phyloP scores from a whole-genome alignment of 1,140 invertebrate genomes.

The Asobara japonica region DNA sequence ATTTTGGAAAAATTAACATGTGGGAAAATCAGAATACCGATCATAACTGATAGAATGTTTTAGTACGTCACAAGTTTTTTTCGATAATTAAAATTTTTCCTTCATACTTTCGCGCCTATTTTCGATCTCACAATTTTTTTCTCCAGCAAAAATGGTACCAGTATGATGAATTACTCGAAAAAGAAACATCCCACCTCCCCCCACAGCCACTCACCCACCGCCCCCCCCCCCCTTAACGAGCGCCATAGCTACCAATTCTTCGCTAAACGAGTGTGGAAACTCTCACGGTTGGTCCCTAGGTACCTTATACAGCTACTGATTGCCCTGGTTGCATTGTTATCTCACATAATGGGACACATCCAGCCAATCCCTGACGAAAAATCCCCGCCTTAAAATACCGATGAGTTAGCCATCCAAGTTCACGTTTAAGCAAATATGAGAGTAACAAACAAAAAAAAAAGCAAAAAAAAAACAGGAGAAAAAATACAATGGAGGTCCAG shows the following conservation, averaged over 20 bases:
- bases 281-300: not conserved
- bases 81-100: too few species aligned
- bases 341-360: not conserved
- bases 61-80: too few species aligned
- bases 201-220: too few species aligned
- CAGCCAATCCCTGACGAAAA: conserved; percentile 15
- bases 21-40: too few species aligned
- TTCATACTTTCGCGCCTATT: too few species aligned
- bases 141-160: too few species aligned
- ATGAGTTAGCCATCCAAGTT: conserved; percentile 32
- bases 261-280: not conserved
- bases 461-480: not conserved
- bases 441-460: not conserved
- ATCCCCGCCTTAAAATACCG: conserved; percentile 6
- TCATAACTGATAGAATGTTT: too few species aligned
- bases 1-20: too few species aligned
- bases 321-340: conserved; percentile 20
- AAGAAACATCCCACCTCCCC: not conserved
- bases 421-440: conserved; percentile 20
- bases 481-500: not conserved
- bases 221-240: not conserved
- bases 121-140: too few species aligned
- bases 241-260: not conserved
- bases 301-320: conserved; percentile 8
- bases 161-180: too few species aligned